Conservation (phyloP, 2,888 invertebrate genomes). For the Drosophila borborema region DNA sequence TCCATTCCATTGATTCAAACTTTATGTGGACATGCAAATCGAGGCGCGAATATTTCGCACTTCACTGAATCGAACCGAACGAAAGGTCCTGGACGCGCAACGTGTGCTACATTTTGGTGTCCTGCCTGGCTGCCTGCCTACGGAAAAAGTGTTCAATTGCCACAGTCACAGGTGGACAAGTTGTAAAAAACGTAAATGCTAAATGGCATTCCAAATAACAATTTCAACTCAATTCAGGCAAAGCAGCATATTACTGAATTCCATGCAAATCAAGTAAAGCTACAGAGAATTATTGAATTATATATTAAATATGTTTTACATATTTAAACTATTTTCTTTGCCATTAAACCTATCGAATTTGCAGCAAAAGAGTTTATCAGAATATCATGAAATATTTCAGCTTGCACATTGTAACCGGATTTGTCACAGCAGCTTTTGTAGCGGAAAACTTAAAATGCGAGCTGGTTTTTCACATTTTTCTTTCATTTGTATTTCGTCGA, state of each 20-base stretch:
- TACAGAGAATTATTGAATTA: neutral
- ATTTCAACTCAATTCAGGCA: neutral
- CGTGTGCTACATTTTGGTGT: constrained; percentile 26
- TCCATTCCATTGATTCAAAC: constrained; percentile 1
- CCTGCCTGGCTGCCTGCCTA: constrained; percentile 14
- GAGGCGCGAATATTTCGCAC: constrained; percentile 76
- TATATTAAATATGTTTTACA: neutral
- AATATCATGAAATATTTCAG: neutral
- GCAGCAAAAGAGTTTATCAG: neutral
- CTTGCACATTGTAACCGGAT: constrained; percentile 10
- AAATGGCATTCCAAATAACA: constrained; percentile 5
- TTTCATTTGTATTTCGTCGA: neutral
- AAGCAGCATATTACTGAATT: neutral
- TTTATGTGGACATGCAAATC: constrained; percentile 70
- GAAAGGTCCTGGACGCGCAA: constrained; percentile 25
- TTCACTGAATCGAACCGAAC: constrained; percentile 61
- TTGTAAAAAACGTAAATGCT: constrained; percentile 8
- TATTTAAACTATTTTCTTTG: neutral
- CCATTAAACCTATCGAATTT: neutral
- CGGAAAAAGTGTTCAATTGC: constrained; percentile 45
- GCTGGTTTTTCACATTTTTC: neutral
- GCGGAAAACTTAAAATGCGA: constrained; percentile 23
- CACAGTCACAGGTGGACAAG: constrained; percentile 30
- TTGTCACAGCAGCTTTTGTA: constrained; percentile 14
- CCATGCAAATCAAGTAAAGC: neutral